Percentiles rank a stretch among this genome's conserved stretches.
Evolutionary conservation across 2,888 invertebrate genomes (phyloP).

Genomic region (Elmis aenea): DNA sequence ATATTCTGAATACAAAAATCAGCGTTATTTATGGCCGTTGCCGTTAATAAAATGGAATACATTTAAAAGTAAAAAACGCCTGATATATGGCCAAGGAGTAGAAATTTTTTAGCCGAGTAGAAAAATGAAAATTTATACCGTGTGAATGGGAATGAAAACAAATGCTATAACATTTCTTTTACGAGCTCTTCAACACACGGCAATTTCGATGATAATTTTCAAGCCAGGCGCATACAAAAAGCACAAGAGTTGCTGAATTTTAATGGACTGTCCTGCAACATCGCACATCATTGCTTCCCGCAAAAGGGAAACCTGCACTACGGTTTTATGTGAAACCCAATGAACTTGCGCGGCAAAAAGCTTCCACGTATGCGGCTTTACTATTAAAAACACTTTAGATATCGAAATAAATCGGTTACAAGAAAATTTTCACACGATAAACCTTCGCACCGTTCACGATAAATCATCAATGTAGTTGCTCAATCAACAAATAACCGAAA

Average conservation of each 20-base stretch:
- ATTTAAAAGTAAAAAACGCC: slow-evolving; percentile 15
- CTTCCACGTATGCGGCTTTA: too few relatives aligned
- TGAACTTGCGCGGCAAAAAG: too few relatives aligned
- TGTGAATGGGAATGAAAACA: slow-evolving; percentile 42
- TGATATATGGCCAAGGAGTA: slow-evolving; percentile 29
- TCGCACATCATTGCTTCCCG: slow-evolving; percentile 25
- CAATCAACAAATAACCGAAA: slow-evolving; percentile 18
- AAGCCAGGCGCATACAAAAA: slow-evolving; percentile 30
- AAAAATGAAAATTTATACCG: slow-evolving; percentile 41
- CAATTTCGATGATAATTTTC: slow-evolving; percentile 37
- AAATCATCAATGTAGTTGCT: slow-evolving; percentile 18
- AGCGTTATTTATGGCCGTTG: slow-evolving; percentile 32
- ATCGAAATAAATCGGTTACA: slow-evolving; percentile 15
- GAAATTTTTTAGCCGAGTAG: slow-evolving; percentile 28
- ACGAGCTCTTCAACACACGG: slow-evolving; percentile 35
- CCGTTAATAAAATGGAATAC: slow-evolving; percentile 29
- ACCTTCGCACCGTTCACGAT: slow-evolving; percentile 14
- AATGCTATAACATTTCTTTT: slow-evolving; percentile 40
- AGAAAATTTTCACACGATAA: slow-evolving; percentile 21
- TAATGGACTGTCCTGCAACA: slow-evolving; percentile 27
- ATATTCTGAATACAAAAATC: slow-evolving; percentile 29
- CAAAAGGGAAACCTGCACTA: slow-evolving; percentile 22
- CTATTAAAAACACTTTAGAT: too few relatives aligned
- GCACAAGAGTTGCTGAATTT: slow-evolving; percentile 31
- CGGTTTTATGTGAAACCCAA: too few relatives aligned